phyloP scores from a whole-genome alignment of 2,888 invertebrate species.

The Panopea generosa region DNA sequence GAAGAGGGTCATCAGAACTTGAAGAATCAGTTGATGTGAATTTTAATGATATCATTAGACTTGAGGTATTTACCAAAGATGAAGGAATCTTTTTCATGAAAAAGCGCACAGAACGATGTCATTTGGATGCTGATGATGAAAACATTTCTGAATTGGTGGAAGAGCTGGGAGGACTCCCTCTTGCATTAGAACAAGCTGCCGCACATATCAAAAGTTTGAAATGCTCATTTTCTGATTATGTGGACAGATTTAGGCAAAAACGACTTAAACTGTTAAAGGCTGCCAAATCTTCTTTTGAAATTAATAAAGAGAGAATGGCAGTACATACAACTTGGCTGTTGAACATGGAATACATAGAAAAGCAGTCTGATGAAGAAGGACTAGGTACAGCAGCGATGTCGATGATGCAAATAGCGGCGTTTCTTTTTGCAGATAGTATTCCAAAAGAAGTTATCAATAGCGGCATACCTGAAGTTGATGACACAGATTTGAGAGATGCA shows the following conservation, averaged over 20 bases:
- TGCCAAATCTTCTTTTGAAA: neutral
- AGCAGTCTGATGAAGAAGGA: slow-evolving; percentile 33
- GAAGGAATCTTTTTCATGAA: slow-evolving; percentile 24
- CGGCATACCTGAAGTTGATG: slow-evolving; percentile 14
- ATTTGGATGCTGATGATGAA: neutral
- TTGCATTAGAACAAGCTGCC: no score
- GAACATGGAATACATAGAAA: slow-evolving; percentile 20
- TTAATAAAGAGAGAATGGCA: slow-evolving; percentile 17
- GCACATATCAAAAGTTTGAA: slow-evolving; percentile 26
- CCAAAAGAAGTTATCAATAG: slow-evolving; percentile 7
- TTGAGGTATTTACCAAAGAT: slow-evolving; percentile 12
- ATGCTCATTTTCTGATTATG: slow-evolving; percentile 33
- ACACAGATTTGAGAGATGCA: slow-evolving; percentile 15
- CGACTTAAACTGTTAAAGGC: slow-evolving; percentile 23
- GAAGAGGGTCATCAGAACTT: slow-evolving; percentile 27
- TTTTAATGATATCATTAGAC: slow-evolving; percentile 3
- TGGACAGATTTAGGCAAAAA: slow-evolving; percentile 18
- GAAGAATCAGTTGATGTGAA: slow-evolving; percentile 29
- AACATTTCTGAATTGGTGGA: slow-evolving; percentile 4
- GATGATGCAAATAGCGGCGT: slow-evolving; percentile 38
- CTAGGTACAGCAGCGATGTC: slow-evolving; percentile 18
- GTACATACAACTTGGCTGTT: slow-evolving; percentile 45
- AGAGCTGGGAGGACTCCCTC: slow-evolving; percentile 44
- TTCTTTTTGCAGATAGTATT: slow-evolving; percentile 40
- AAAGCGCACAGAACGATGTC: slow-evolving; percentile 13